Conservation (phyloP, 2,888 invertebrate species). For the Eledona agricola region DNA sequence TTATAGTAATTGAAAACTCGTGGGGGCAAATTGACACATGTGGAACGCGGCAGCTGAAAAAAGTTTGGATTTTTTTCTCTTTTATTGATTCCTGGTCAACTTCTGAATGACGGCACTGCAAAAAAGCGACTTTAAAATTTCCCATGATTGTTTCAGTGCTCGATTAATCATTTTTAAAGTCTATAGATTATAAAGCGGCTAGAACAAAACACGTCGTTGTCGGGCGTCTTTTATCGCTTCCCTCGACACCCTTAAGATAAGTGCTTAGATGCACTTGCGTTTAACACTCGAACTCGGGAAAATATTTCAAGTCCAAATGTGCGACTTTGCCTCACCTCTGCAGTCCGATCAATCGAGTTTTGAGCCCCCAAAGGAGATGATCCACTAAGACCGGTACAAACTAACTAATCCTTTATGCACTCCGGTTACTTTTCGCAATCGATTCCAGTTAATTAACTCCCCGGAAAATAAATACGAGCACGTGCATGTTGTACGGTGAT, state of each 20-base stretch:
- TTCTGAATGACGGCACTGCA: constrained; percentile 3
- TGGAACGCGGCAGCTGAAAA: constrained; percentile 5
- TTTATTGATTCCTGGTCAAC: constrained; percentile 4
- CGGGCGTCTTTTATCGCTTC: constrained; percentile 10
- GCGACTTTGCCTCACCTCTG: constrained; percentile 21
- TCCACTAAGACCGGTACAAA: constrained; percentile 24
- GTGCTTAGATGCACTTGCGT: constrained; percentile 19
- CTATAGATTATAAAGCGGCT: constrained; percentile 28
- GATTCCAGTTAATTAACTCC: constrained; percentile 9
- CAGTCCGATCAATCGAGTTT: constrained; percentile 29
- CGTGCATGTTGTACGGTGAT: constrained; percentile 17
- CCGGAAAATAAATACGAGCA: constrained; percentile 1
- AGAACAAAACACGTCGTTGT: constrained; percentile 20
- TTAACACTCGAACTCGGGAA: constrained; percentile 4
- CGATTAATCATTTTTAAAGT: constrained; percentile 22
- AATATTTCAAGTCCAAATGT: constrained; percentile 25
- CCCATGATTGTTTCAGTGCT: constrained; percentile 24
- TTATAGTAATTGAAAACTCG: constrained; percentile 22
- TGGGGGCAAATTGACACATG: constrained; percentile 11
- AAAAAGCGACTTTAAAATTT: too few relatives aligned
- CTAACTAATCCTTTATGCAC: constrained; percentile 30
- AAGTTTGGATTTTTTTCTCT: neutral
- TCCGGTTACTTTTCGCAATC: constrained; percentile 8
- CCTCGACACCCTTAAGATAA: constrained; percentile 16
- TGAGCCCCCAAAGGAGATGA: constrained; percentile 29